phyloP scores from a whole-genome alignment of 2,888 invertebrate genomes.

The Athetis lepigone region DNA sequence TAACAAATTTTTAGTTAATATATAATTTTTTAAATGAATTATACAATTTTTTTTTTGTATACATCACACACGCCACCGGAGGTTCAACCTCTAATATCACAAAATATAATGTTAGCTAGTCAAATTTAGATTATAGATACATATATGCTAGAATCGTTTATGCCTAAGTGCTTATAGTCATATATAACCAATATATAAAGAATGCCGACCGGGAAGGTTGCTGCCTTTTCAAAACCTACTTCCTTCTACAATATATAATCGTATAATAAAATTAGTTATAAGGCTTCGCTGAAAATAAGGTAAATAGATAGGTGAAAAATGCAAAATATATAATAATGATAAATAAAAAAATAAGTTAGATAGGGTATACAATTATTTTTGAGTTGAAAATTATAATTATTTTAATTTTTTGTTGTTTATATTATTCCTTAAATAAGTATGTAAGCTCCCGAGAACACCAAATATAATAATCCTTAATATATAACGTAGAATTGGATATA shows the following conservation, averaged over 20 bases:
- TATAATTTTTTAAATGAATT: too few species aligned
- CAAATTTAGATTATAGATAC: slow-evolving; percentile 83
- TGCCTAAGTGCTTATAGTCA: slow-evolving; percentile 66
- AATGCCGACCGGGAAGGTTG: slow-evolving; percentile 54
- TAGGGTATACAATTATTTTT: slow-evolving; percentile 62
- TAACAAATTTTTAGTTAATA: too few species aligned
- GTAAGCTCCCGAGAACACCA: slow-evolving; percentile 81
- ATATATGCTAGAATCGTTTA: slow-evolving; percentile 75
- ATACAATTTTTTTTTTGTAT: slow-evolving; percentile 33
- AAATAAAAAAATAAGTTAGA: slow-evolving; percentile 60
- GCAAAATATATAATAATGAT: slow-evolving; percentile 64
- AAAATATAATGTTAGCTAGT: slow-evolving; percentile 82
- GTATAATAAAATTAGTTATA: slow-evolving; percentile 43
- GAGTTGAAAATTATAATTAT: slow-evolving; percentile 23
- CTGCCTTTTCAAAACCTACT: slow-evolving; percentile 62
- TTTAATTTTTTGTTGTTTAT: slow-evolving; percentile 17
- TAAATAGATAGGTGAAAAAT: slow-evolving; percentile 64
- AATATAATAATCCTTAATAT: slow-evolving; percentile 66
- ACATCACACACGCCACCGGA: slow-evolving; percentile 54
- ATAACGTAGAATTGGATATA: slow-evolving; percentile 64
- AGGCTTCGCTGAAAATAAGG: slow-evolving; percentile 62
- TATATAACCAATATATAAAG: slow-evolving; percentile 60
- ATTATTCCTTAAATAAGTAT: slow-evolving; percentile 69
- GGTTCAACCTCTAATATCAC: slow-evolving; percentile 83
- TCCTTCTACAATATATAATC: slow-evolving; percentile 60